Evolutionary conservation across 2,113 vertebrate species (phyloP), one percentile per base, ranked within the genome.

Genomic region (Malurus melanocephalus): DNA sequence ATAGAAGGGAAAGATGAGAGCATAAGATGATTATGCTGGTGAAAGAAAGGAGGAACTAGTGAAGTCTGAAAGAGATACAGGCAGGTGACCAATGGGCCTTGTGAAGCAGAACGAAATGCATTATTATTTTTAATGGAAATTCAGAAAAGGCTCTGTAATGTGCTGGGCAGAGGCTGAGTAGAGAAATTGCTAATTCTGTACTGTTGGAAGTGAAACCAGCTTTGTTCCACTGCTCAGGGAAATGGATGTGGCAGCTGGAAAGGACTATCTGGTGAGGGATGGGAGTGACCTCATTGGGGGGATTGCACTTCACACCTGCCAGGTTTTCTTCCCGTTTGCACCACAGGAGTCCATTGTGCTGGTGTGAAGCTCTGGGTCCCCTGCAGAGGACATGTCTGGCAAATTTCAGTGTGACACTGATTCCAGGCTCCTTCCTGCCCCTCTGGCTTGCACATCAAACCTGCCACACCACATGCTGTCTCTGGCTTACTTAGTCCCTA

Each of bases 51-150:
- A 92, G 35, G 85, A 88, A 91, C 87, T 67, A 56, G 77, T 65
- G 52, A 42, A 90, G 80, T 85, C 72, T 95, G 89, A 95, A 89
- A 85, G 92, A 91, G 90, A 88, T 79, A 87, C 61, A 83, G 69
- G 90, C 90, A 93, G 90, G 86, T 93, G 84, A 96, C 89, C 87
- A 92, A 78, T 88, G 89, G 61, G 57, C 80, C 94, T 53, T 45
- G 71, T 95, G 93, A 92, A 88, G 94, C 94, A 94, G 94, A 95
- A 95, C 60, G 5, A 85, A 96, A 79, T 87, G 83, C 94, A 75
- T 96, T 95, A 94, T 96, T 94, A 95, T 91, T 93, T 96, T 94
- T 95, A 96, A 96, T 96, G 79, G 93, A 90, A 96, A 96, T 92
- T 94, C 76, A 87, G 56, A 91, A 89, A 66, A 62, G 82, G 48